Evolutionary conservation across 2,113 vertebrate species (phyloP).

Genomic region (Pipa parva): DNA sequence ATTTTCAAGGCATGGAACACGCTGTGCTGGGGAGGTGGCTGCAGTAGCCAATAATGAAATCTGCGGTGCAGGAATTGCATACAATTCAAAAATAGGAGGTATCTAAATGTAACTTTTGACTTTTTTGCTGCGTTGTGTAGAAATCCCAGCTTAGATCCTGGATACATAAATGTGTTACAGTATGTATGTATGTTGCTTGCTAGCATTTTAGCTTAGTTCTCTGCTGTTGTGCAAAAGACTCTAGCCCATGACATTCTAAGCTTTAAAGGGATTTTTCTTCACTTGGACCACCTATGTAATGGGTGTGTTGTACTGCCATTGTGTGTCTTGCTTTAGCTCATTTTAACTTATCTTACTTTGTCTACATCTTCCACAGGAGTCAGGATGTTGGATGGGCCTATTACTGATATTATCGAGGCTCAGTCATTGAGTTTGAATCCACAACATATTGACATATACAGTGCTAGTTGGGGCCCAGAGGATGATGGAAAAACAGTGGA

Average conservation of each 20-base stretch:
- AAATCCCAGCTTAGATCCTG: no score
- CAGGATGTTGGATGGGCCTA: conserved; percentile 68
- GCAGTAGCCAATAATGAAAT: conserved; percentile 58
- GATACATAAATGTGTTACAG: no score
- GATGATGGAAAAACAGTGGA: conserved; percentile 63
- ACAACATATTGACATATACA: conserved; percentile 71
- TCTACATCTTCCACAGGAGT: conserved; percentile 58
- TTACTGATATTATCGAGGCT: conserved; percentile 66
- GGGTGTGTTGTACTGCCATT: no score
- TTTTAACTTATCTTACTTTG: no score
- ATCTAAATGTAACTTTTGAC: neutral
- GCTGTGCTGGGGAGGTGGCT: conserved; percentile 67
- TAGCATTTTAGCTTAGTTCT: neutral
- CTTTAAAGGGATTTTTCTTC: no score
- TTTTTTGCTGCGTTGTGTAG: no score
- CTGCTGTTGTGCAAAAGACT: no score
- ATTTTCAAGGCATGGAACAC: conserved; percentile 65
- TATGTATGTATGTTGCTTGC: no score
- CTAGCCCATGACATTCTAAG: no score
- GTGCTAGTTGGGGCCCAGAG: conserved; percentile 71
- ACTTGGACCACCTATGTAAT: no score
- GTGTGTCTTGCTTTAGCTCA: no score
- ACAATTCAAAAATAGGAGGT: conserved; percentile 65
- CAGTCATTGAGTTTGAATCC: conserved; percentile 63
- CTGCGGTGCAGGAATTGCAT: conserved; percentile 61